phyloP scores from a whole-genome alignment of 1,140 invertebrate genomes.

The Halictus rubicundus region DNA sequence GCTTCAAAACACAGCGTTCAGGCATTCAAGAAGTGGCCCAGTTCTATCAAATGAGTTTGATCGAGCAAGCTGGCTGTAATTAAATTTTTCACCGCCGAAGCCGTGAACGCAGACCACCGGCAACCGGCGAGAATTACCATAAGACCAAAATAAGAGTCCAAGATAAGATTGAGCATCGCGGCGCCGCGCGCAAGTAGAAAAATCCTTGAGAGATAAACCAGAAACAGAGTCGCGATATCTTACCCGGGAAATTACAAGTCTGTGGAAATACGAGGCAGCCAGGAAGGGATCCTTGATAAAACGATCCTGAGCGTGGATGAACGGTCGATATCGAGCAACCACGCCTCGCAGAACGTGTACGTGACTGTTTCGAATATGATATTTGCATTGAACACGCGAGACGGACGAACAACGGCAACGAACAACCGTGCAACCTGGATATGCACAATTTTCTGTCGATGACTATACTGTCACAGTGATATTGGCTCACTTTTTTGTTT shows the following conservation, averaged over 20 bases:
- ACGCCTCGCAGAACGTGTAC: constrained; percentile 8
- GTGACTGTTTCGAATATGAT: constrained; percentile 11
- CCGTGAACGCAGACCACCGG: background rate
- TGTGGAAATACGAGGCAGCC: background rate
- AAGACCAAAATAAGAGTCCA: background rate
- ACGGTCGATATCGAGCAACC: constrained; percentile 20
- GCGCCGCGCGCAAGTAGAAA: background rate
- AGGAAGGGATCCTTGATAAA: constrained; percentile 3
- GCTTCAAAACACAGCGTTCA: no score
- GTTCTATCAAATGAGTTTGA: background rate
- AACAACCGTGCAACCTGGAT: background rate
- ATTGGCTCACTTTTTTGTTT: no score
- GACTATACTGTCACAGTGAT: background rate
- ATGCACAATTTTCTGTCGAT: background rate
- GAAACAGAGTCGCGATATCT: background rate
- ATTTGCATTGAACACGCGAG: constrained; percentile 10
- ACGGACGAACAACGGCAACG: background rate
- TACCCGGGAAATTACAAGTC: constrained; percentile 1
- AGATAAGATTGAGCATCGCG: background rate
- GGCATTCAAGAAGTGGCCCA: no score
- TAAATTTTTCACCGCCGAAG: background rate
- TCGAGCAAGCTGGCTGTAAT: background rate
- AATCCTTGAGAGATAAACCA: background rate
- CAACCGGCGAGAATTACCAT: background rate
- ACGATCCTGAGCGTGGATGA: constrained; percentile 9